A percentile compares a stretch with the other conserved stretches of the same genome.
Evolutionary conservation across 1,140 invertebrate genomes (phyloP).

Genomic region (Nasonia vitripennis): DNA sequence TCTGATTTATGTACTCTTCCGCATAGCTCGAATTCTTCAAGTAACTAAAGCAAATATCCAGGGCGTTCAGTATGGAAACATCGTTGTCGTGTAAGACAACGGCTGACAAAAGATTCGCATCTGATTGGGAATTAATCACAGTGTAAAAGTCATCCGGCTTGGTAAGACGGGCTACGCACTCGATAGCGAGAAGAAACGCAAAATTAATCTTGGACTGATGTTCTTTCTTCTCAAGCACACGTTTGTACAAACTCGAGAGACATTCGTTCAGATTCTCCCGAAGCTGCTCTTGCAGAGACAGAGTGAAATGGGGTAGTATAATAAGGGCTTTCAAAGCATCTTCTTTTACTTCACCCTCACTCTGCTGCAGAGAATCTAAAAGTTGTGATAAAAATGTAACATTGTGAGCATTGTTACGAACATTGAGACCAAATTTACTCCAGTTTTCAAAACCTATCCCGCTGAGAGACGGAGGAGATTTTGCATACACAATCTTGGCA

Average conservation of each 20-base stretch:
- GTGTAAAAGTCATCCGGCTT: conserved; percentile 72
- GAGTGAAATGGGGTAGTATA: conserved; percentile 67
- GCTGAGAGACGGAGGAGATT: conserved; percentile 79
- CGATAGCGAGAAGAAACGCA: conserved; percentile 71
- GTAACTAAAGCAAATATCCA: conserved; percentile 63
- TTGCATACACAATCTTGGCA: conserved; percentile 81
- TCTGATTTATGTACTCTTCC: conserved; percentile 58
- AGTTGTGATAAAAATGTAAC: conserved; percentile 56
- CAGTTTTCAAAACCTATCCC: conserved; percentile 78
- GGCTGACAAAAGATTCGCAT: conserved; percentile 61
- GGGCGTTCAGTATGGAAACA: conserved; percentile 61
- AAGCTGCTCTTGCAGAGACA: conserved; percentile 56
- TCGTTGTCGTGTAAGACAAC: conserved; percentile 58
- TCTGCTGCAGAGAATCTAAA: conserved; percentile 55
- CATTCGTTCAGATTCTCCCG: conserved; percentile 53
- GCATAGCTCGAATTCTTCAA: conserved; percentile 54
- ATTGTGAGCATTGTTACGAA: conserved; percentile 63
- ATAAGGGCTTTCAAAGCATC: conserved; percentile 63
- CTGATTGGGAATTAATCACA: conserved; percentile 54
- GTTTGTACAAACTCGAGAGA: conserved; percentile 57
- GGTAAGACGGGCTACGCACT: conserved; percentile 77
- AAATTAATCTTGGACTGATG: conserved; percentile 60
- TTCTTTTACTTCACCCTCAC: conserved; percentile 53
- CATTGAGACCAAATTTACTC: conserved; percentile 80
- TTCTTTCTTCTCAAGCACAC: conserved; percentile 53